Evolutionary conservation across 2,888 invertebrate species (phyloP).

Genomic region (Heliconius charithonia): DNA sequence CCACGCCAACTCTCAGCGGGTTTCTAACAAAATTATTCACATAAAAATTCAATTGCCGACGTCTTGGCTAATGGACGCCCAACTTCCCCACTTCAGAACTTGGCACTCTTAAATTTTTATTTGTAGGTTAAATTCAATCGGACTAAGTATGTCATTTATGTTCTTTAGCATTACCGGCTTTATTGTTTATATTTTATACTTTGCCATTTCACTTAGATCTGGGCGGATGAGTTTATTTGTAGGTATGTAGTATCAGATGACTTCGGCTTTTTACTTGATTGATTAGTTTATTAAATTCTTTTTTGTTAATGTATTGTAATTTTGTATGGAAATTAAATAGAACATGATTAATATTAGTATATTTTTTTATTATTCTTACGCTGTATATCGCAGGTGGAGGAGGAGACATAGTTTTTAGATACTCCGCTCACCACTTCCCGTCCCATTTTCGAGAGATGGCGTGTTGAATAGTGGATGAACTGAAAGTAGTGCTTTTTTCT

Average conservation of each 20-base stretch:
- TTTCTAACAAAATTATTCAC: constrained; percentile 8
- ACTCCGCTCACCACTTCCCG: too few species aligned
- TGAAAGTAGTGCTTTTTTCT: too few species aligned
- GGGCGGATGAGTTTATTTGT: constrained; percentile 20
- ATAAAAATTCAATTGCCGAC: constrained; percentile 17
- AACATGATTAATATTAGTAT: not conserved
- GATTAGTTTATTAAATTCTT: not conserved
- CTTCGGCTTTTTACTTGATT: constrained; percentile 20
- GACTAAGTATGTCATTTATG: constrained; percentile 59
- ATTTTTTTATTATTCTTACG: too few species aligned
- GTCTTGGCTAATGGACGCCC: constrained; percentile 23
- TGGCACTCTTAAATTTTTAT: constrained; percentile 49
- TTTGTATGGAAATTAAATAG: not conserved
- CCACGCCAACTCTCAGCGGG: not conserved
- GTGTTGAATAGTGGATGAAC: too few species aligned
- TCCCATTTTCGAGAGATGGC: too few species aligned
- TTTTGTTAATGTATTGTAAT: not conserved
- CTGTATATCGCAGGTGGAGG: too few species aligned
- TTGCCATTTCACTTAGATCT: constrained; percentile 53
- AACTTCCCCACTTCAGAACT: constrained; percentile 29
- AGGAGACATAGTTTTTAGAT: too few species aligned
- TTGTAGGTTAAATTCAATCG: constrained; percentile 57
- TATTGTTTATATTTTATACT: constrained; percentile 52
- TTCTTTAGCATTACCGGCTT: constrained; percentile 61
- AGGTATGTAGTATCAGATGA: constrained; percentile 51